Conservation (phyloP, 2,888 invertebrate genomes). For the Sinohyriopsis cumingii region DNA sequence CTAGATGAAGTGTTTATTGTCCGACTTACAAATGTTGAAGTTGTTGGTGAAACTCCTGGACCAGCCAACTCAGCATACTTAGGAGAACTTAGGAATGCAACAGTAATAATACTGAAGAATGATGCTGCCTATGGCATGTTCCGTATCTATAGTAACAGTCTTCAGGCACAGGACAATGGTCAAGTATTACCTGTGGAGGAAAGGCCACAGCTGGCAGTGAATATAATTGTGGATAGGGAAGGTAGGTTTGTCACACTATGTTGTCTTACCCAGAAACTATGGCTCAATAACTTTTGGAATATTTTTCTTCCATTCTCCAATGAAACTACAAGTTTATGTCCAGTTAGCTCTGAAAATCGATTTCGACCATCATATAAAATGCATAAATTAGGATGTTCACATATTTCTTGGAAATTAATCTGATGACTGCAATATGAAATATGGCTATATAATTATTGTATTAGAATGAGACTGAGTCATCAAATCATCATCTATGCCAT, state of each 20-base stretch:
- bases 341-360: too few species aligned
- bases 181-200: constrained; percentile 61
- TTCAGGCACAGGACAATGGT: constrained; percentile 46
- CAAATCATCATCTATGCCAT: too few species aligned
- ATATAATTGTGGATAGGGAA: constrained; percentile 64
- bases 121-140: constrained; percentile 69
- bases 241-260: constrained; percentile 40
- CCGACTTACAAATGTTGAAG: constrained; percentile 50
- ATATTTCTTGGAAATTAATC: too few species aligned
- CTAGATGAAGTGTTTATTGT: constrained; percentile 62
- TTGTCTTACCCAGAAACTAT: neutral
- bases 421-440: too few species aligned
- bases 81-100: constrained; percentile 45
- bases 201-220: constrained; percentile 59
- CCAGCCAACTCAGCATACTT: constrained; percentile 56
- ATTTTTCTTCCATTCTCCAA: too few species aligned
- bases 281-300: neutral
- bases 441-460: too few species aligned
- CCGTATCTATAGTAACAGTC: constrained; percentile 60
- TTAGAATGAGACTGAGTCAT: too few species aligned
- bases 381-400: too few species aligned
- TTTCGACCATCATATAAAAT: too few species aligned
- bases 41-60: constrained; percentile 40
- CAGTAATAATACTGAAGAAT: constrained; percentile 59
- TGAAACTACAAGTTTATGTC: too few species aligned